Conservation (phyloP, 2,113 vertebrate species). For the Phodopus roborovskii region DNA sequence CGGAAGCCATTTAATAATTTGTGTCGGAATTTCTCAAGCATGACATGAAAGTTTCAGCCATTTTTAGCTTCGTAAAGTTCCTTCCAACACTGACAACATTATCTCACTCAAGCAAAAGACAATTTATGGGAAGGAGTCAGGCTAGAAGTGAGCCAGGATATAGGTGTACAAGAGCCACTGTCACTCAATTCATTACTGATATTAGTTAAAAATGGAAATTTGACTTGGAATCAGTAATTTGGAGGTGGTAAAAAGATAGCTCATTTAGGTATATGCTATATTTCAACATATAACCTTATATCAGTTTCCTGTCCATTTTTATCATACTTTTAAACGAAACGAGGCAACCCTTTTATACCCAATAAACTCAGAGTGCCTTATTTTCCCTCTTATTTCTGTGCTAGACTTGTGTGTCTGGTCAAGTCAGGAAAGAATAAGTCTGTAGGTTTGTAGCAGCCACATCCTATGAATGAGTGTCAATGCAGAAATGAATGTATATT, state of each 20-base stretch:
- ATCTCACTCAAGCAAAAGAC: background rate
- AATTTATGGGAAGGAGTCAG: background rate
- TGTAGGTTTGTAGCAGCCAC: background rate
- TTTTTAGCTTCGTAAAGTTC: background rate
- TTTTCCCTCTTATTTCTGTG: constrained; percentile 8
- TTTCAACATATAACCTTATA: background rate
- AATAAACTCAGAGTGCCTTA: background rate
- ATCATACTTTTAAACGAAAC: constrained; percentile 1
- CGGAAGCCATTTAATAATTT: background rate
- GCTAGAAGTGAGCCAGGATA: background rate
- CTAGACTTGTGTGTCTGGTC: background rate
- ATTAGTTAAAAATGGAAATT: background rate
- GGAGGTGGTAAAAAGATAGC: background rate
- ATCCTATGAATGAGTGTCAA: background rate
- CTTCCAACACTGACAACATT: background rate
- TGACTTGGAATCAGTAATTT: background rate
- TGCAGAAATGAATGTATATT: background rate
- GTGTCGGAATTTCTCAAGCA: background rate
- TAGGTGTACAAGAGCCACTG: background rate
- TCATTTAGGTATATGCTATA: background rate
- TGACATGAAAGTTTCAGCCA: background rate
- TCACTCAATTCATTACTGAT: background rate
- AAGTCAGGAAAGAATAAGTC: background rate
- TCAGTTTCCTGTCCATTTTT: constrained; percentile 3
- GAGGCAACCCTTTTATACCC: background rate